Evolutionary conservation across 2,888 invertebrate species (phyloP).

Genomic region (Acleris cristana): DNA sequence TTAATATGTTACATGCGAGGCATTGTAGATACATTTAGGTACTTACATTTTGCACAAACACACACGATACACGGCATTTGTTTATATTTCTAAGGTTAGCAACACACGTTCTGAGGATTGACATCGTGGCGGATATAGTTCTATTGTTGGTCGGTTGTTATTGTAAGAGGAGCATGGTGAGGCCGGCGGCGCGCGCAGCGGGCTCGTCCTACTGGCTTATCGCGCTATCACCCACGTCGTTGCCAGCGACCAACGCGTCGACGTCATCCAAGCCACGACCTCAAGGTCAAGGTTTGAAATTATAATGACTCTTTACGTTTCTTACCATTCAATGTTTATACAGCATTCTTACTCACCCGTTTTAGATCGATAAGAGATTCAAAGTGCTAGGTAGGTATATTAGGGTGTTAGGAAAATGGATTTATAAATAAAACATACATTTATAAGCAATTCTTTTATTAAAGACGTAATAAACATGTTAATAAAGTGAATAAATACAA

Average conservation of each 20-base stretch:
- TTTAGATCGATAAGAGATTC: neutral
- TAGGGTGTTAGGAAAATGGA: no score
- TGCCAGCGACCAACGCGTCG: conserved; percentile 42
- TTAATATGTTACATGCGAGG: no score
- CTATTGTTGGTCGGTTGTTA: conserved; percentile 2
- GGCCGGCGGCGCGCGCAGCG: conserved; percentile 5
- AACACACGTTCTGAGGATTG: conserved; percentile 66
- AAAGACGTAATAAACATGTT: conserved; percentile 83
- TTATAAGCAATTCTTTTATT: conserved; percentile 81
- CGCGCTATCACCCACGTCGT: conserved; percentile 11
- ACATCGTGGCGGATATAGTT: conserved; percentile 52
- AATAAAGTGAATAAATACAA: conserved; percentile 82
- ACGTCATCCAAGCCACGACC: conserved; percentile 47
- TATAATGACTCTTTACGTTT: conserved; percentile 33
- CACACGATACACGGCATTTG: conserved; percentile 56
- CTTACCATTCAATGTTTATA: conserved; percentile 10
- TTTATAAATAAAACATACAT: conserved; percentile 49
- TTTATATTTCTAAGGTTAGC: conserved; percentile 60
- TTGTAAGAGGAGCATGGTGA: neutral
- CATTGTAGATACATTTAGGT: neutral
- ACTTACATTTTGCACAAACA: conserved; percentile 65
- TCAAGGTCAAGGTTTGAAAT: conserved; percentile 54
- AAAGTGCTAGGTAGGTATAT: neutral
- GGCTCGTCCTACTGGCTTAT: conserved; percentile 29
- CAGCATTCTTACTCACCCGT: neutral